phyloP scores from a whole-genome alignment of 2,113 vertebrate genomes.

The Nothocercus julius region DNA sequence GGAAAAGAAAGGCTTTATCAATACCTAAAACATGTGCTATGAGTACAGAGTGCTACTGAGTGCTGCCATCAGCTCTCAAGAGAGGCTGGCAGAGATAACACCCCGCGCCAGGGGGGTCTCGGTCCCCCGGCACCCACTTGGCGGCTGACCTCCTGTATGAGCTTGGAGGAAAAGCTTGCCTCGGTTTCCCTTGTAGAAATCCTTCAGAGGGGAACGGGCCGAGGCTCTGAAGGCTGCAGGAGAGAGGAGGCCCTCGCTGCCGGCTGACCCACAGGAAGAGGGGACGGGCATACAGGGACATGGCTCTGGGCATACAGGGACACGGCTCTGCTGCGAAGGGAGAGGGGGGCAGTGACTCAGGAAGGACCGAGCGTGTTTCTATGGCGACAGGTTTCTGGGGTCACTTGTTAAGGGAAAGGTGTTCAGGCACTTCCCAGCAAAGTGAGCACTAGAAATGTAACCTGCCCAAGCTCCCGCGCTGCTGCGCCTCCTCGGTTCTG shows the following conservation, averaged over 20 bases:
- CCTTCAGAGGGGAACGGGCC: background rate
- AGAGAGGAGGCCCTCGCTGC: background rate
- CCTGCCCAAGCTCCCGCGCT: background rate
- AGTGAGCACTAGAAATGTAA: background rate
- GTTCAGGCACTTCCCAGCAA: background rate
- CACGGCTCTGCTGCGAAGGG: rapidly evolving
- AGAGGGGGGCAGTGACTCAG: background rate
- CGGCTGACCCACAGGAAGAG: background rate
- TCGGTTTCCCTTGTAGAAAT: background rate
- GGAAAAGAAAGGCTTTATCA: background rate
- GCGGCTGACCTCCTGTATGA: rapidly evolving
- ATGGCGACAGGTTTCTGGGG: background rate
- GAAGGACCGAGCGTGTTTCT: background rate
- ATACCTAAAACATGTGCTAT: rapidly evolving
- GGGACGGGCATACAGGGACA: background rate
- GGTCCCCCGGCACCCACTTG: background rate
- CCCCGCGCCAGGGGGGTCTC: rapidly evolving
- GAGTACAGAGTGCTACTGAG: background rate
- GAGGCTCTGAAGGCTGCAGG: background rate
- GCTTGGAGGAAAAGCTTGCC: background rate
- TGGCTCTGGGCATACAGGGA: background rate
- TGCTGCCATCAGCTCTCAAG: rapidly evolving
- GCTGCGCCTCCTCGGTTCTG: background rate
- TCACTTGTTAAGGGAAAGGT: background rate
- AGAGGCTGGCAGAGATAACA: background rate